phyloP scores from a whole-genome alignment of 2,113 vertebrate genomes.

The Phalacrocorax brasilianus region DNA sequence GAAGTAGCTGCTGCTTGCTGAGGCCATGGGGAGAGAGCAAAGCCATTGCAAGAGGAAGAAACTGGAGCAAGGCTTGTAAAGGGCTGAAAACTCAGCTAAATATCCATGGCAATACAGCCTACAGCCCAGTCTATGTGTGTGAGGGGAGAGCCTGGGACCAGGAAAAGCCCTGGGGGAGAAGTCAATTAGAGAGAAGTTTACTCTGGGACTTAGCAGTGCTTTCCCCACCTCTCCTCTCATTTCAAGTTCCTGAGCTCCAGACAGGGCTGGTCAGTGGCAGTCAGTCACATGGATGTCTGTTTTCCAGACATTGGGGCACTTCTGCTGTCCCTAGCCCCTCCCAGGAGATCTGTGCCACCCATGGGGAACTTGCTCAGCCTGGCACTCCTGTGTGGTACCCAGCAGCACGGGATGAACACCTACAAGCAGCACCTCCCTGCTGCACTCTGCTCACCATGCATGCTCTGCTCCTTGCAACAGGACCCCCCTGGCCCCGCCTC shows the following conservation, averaged over 20 bases:
- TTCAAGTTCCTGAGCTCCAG: background rate
- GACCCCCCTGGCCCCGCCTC: fast-evolving
- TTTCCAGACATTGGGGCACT: background rate
- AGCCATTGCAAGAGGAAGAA: background rate
- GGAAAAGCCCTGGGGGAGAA: background rate
- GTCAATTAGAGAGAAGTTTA: background rate
- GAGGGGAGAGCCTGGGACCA: background rate
- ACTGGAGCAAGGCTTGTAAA: background rate
- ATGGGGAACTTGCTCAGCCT: background rate
- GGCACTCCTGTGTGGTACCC: background rate
- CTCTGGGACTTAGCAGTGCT: background rate
- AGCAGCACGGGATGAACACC: fast-evolving
- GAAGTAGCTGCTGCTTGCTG: background rate
- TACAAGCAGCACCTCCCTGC: background rate
- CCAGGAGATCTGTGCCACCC: background rate
- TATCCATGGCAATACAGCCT: background rate
- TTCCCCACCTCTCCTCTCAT: background rate
- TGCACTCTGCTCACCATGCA: background rate
- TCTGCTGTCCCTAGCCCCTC: background rate
- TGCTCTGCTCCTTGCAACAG: background rate
- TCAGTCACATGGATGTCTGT: background rate
- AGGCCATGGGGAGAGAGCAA: background rate
- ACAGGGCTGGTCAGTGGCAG: background rate
- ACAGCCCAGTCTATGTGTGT: background rate
- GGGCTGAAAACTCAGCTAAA: background rate